Base-by-base conservation (phyloP, 2,113 vertebrate genomes). In the Ivindomyrus marchei region DNA sequence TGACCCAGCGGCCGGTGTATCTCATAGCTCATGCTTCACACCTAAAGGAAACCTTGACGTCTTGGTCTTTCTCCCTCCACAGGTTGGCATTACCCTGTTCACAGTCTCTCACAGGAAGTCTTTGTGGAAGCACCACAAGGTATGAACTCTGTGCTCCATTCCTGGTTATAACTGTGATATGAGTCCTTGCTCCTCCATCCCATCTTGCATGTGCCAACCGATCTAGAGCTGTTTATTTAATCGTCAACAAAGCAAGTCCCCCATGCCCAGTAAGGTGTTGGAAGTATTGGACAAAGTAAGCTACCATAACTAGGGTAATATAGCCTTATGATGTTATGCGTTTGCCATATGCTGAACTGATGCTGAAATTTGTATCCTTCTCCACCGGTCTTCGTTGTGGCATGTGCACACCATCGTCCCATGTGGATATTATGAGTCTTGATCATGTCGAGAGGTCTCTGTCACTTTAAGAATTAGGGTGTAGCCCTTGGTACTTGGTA, bases 51-150 rank as follows among this genome's bases (percentile, higher is more conserved):
- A 42, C 74, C 36, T 42, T 85, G 42, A 85, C 24, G 2, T 47
- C 53, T 45, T 4, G 39, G 19, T 21, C 24, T n/a, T 1, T n/a
- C 88, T 62, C 15, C 66, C 17, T 24, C 45, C 21, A n/a, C 93
- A 99, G 98, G 98, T 99, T 90, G 97, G 98, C 92, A 99, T 99
- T 91, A 97, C 97, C n/a, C 94, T 99, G 92, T 99, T 99, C 95
- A 99, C 98, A 1, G 98, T 99, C 87, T 99, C 98, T 24, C 98
- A 99, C 89, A 97, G 98, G 93, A 99, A 99, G 93, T 99, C 98
- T 53, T 96, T 99, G 66, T 99, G 98, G 98, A 99, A 99, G 83
- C 98, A 99, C 91, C 98, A 99, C 86, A 95, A 97, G 93, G 97
- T 98, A 95, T 90, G 93, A 49, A 11, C 19, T 42, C 21, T 2